Percentiles rank a stretch among this genome's conserved stretches.
Evolutionary conservation across 37 sponge, comb jelly and placozoan genomes (phyloP).

Genomic region (Haliclona indistincta): DNA sequence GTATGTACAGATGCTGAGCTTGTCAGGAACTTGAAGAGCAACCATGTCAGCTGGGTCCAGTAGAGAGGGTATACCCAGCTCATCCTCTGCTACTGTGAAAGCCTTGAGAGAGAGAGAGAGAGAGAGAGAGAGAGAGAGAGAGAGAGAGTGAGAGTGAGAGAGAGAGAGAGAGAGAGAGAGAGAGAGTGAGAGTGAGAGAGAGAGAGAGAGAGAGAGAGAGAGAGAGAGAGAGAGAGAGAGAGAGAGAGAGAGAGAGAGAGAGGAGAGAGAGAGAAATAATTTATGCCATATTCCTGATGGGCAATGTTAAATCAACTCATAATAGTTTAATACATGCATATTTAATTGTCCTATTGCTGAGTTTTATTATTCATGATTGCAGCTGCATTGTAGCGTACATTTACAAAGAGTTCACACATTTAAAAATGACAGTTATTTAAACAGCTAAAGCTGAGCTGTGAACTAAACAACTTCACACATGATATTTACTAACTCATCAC

Average conservation of each 20-base stretch:
- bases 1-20: conserved; percentile 91
- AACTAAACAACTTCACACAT: too few species aligned
- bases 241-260: neutral
- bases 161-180: neutral
- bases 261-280: too few species aligned
- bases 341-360: too few species aligned
- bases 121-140: neutral
- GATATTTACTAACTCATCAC: too few species aligned
- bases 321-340: too few species aligned
- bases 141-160: conserved; percentile 11
- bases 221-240: neutral
- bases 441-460: too few species aligned
- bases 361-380: too few species aligned
- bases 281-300: too few species aligned
- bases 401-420: conserved; percentile 3
- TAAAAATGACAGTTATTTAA: too few species aligned
- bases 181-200: too few species aligned
- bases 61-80: conserved; percentile 83
- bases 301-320: too few species aligned
- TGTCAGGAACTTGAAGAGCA: conserved; percentile 86
- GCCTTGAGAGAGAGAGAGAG: conserved; percentile 43
- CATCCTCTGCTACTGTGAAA: conserved; percentile 80
- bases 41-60: conserved; percentile 96
- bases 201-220: neutral
- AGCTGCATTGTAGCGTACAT: too few species aligned